Conservation (phyloP, 2,888 invertebrate species). For the Polymixis flavicincta region DNA sequence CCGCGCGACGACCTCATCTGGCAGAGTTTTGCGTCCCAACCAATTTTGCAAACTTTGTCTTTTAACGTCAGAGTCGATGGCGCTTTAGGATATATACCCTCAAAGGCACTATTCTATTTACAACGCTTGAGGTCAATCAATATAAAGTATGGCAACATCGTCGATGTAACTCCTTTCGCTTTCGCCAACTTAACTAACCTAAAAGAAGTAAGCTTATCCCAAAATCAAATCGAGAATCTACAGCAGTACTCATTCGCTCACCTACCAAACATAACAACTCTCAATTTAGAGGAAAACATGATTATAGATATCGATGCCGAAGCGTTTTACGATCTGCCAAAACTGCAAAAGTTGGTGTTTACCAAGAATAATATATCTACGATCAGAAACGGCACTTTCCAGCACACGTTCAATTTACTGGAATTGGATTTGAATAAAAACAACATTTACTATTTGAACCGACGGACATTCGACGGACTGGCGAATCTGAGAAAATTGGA, state of each 20-base stretch:
- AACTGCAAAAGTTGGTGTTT: slow-evolving; percentile 93
- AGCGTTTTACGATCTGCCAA: slow-evolving; percentile 94
- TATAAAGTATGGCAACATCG: slow-evolving; percentile 93
- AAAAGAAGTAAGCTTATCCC: slow-evolving; percentile 92
- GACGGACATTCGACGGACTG: slow-evolving; percentile 94
- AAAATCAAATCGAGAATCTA: slow-evolving; percentile 93
- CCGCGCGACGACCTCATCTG: slow-evolving; percentile 93
- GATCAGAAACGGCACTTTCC: slow-evolving; percentile 96
- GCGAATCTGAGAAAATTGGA: slow-evolving; percentile 93
- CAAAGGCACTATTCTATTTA: slow-evolving; percentile 92
- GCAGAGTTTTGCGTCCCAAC: slow-evolving; percentile 94
- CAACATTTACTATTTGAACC: slow-evolving; percentile 93
- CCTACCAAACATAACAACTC: slow-evolving; percentile 92
- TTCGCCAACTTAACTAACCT: slow-evolving; percentile 94
- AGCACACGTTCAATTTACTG: slow-evolving; percentile 93
- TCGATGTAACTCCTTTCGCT: slow-evolving; percentile 92
- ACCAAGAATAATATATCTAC: slow-evolving; percentile 96
- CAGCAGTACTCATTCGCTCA: slow-evolving; percentile 93
- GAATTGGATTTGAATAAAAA: slow-evolving; percentile 95
- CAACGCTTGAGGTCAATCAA: slow-evolving; percentile 92
- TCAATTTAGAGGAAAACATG: slow-evolving; percentile 94
- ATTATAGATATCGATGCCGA: slow-evolving; percentile 94
- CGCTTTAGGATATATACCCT: slow-evolving; percentile 93
- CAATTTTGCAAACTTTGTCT: slow-evolving; percentile 92
- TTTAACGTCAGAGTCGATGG: slow-evolving; percentile 93